Evolutionary conservation across 2,888 invertebrate genomes (phyloP).

Genomic region (Agapostemon virescens): DNA sequence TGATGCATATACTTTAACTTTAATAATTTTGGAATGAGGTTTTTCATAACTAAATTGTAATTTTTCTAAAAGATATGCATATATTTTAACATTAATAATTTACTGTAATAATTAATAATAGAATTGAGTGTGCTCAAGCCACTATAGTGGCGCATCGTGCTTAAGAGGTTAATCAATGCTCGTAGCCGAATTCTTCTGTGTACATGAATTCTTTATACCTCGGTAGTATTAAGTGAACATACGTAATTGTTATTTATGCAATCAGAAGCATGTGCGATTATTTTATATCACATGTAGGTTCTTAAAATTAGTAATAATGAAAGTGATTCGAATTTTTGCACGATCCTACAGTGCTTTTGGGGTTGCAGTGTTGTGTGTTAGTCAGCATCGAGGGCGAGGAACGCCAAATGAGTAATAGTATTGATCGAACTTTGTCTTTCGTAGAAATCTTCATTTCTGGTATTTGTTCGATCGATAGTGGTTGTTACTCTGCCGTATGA

Average conservation of each 20-base stretch:
- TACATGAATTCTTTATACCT: not conserved
- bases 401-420: conserved; percentile 12
- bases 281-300: too few relatives aligned
- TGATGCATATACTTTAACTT: too few relatives aligned
- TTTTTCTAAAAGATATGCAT: too few relatives aligned
- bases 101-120: too few relatives aligned
- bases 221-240: not conserved
- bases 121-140: too few relatives aligned
- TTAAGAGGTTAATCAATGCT: not conserved
- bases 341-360: not conserved
- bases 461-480: not conserved
- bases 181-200: not conserved
- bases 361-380: not conserved
- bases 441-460: conserved; percentile 17
- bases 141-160: too few relatives aligned
- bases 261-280: not conserved
- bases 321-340: not conserved
- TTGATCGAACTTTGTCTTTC: conserved; percentile 24
- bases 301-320: too few relatives aligned
- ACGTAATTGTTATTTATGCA: not conserved
- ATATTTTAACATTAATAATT: too few relatives aligned
- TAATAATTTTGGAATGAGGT: too few relatives aligned
- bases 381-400: not conserved
- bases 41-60: too few relatives aligned
- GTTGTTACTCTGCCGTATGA: not conserved